Conservation (phyloP, 2,797 vertebrate species). For the Paramormyrops hopkinsi region DNA sequence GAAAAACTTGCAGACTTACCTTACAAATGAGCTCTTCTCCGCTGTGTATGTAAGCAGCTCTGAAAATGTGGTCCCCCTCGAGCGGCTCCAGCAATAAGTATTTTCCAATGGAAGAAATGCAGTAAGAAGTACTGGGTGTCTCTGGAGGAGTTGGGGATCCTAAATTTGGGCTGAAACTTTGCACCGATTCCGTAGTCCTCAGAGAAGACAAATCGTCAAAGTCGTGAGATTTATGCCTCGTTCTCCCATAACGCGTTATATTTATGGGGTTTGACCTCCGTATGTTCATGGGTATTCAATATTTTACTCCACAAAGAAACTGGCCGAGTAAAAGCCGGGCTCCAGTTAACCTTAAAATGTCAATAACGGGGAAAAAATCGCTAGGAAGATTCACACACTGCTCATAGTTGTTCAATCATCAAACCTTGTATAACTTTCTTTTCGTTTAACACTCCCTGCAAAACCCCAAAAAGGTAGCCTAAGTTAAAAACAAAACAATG, state of each 20-base stretch:
- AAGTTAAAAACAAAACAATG: slow-evolving; percentile 7
- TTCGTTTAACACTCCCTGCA: not conserved
- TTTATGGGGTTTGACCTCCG: slow-evolving; percentile 98
- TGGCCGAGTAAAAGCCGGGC: slow-evolving; percentile 14
- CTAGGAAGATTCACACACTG: not conserved
- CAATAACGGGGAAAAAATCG: not conserved
- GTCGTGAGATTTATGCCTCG: slow-evolving; percentile 96
- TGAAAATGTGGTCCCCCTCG: slow-evolving; percentile 96
- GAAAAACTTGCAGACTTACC: slow-evolving; percentile 57
- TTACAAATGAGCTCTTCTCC: slow-evolving; percentile 97
- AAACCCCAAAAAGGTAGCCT: not conserved
- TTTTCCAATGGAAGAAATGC: slow-evolving; percentile 97
- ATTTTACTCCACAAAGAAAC: slow-evolving; percentile 49
- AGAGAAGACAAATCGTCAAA: slow-evolving; percentile 90
- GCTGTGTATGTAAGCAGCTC: slow-evolving; percentile 94
- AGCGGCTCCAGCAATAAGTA: slow-evolving; percentile 98
- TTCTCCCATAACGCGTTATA: slow-evolving; percentile 97
- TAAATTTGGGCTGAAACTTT: slow-evolving; percentile 96
- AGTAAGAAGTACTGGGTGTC: slow-evolving; percentile 96
- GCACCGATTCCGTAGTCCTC: slow-evolving; percentile 84
- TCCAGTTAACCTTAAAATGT: slow-evolving; percentile 20
- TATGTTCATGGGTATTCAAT: slow-evolving; percentile 98
- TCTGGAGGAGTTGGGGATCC: slow-evolving; percentile 97
- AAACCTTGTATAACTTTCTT: not conserved
- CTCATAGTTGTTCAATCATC: not conserved